Percentiles rank a stretch among this genome's conserved stretches.
Conservation (phyloP, 2,888 invertebrate species). For the Temnothorax unifasciatus region DNA sequence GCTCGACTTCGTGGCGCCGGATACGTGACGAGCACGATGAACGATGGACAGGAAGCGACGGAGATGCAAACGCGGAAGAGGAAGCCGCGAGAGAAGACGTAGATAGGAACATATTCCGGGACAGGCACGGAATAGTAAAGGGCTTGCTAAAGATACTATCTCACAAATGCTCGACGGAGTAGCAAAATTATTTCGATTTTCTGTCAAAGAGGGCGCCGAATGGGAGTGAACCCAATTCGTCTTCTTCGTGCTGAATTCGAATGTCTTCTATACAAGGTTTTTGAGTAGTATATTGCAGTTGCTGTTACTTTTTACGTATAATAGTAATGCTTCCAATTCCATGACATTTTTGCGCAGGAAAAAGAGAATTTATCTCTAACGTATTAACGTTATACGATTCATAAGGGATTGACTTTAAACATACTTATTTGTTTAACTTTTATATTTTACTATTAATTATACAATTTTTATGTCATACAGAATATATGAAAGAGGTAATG, state of each 20-base stretch:
- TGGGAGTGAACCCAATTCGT: background rate
- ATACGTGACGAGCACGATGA: constrained; percentile 69
- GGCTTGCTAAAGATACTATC: background rate
- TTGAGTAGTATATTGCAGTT: background rate
- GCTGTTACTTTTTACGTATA: background rate
- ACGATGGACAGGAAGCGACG: constrained; percentile 34
- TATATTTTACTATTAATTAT: background rate
- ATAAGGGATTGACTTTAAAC: background rate
- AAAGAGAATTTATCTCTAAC: background rate
- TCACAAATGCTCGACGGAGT: background rate
- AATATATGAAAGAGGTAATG: background rate
- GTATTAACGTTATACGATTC: background rate
- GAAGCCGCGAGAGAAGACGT: constrained; percentile 11
- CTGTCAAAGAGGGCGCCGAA: background rate
- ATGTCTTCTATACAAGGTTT: background rate
- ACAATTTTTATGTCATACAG: background rate
- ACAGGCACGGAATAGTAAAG: constrained; percentile 11
- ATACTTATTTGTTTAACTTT: background rate
- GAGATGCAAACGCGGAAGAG: constrained; percentile 19
- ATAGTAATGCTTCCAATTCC: background rate
- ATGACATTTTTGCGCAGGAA: background rate
- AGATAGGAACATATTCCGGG: constrained; percentile 22
- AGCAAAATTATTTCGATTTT: constrained; percentile 21
- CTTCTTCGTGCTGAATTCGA: background rate
- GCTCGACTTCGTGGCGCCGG: constrained; percentile 76